Base-by-base conservation (phyloP, 2,797 vertebrate species). In the Cottoperca gobio region DNA sequence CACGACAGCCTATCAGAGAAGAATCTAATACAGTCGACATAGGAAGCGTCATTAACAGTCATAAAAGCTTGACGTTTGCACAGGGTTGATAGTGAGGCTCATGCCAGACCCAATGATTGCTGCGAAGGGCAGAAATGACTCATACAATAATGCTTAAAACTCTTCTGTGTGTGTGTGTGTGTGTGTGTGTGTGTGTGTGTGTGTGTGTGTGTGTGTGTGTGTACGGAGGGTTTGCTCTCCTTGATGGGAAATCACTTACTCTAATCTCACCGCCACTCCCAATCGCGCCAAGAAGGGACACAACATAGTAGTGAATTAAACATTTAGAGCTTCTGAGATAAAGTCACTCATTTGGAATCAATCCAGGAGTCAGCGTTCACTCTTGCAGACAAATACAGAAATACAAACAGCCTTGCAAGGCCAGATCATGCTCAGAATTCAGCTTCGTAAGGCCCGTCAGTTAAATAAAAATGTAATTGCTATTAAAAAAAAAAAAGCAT, bases 31-130 rank as follows among this genome's bases (percentile, higher is more conserved):
- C 1, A 53, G 33, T 52, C 0, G 1, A 65, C 21, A 24, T 48
- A 0, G 1, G 4, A 23, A 42, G 43, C 3, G 11, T 23, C 35
- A 48, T 23, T 21, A 61, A 50, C 0, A 2, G 49, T 35, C 21
- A 8, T 63, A 57, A 67, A 65, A 23, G 13, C 8, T 5, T 17
- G 2, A 39, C 76, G 73, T 88, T 86, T 86, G 70, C 66, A 76
- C 21, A 86, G 64, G 70, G 64, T 48, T 58, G 68, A 59, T 6
- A 8, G 28, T 21, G 6, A 37, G 31, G 13, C 9, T 59, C 54
- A 70, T 31, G 31, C 26, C 17, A 76, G 42, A 70, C 26, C 39
- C 33, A 46, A 54, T 0, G 11, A 69, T 2, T 31, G 21, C 14
- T 13, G 26, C 19, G 45, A 40, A 43, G 6, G 17, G 24, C 61